Conservation (phyloP, 2,888 invertebrate genomes). For the Noctuana brunneofusca region DNA sequence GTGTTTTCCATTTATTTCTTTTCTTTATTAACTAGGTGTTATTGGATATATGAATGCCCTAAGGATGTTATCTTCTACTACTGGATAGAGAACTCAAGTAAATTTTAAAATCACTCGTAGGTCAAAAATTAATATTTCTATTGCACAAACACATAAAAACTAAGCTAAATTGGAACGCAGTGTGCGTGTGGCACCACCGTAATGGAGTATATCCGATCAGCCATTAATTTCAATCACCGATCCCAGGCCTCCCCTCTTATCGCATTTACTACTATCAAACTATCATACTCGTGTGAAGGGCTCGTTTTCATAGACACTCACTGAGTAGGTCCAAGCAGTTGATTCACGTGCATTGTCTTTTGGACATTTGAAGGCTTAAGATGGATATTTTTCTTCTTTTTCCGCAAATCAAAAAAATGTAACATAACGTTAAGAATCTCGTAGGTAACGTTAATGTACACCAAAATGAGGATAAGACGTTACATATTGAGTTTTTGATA, state of each 20-base stretch:
- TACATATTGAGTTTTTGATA: too few relatives aligned
- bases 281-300: conserved; percentile 1
- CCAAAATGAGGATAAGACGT: neutral
- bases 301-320: conserved; percentile 1
- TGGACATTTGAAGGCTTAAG: too few relatives aligned
- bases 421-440: neutral
- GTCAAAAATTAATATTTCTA: neutral
- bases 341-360: too few relatives aligned
- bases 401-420: neutral
- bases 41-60: too few relatives aligned
- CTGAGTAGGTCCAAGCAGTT: neutral
- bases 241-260: conserved; percentile 22
- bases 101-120: neutral
- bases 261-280: neutral
- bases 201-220: conserved; percentile 28
- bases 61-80: too few relatives aligned
- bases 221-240: conserved; percentile 31
- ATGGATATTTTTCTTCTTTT: neutral
- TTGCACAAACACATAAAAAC: neutral
- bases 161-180: neutral
- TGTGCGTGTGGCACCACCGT: conserved; percentile 17
- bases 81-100: too few relatives aligned
- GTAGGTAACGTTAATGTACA: neutral
- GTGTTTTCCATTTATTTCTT: too few relatives aligned
- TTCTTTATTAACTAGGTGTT: too few relatives aligned